A percentile compares a stretch with the other conserved stretches of the same genome.
Conservation (phyloP, 35 echinoderm and acorn worm species). For the Acanthaster planci region DNA sequence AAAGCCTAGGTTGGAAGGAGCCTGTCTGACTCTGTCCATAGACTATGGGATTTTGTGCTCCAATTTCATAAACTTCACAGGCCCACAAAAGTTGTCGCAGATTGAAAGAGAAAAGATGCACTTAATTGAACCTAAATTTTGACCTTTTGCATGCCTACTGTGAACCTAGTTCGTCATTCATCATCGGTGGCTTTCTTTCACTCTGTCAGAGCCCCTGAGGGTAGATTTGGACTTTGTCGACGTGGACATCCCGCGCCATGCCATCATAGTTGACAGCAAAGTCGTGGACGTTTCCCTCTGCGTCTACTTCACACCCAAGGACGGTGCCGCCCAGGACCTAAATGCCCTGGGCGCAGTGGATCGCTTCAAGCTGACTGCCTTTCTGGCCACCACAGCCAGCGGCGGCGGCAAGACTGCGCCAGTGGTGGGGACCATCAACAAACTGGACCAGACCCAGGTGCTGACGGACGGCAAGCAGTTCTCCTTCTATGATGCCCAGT, state of each 20-base stretch:
- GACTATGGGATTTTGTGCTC: too few relatives aligned
- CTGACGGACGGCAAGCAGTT: neutral
- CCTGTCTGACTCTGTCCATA: too few relatives aligned
- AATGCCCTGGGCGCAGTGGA: neutral
- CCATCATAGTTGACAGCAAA: neutral
- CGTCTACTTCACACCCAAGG: conserved; percentile 19
- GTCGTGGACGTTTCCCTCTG: neutral
- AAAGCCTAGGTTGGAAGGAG: too few relatives aligned
- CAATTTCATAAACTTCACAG: too few relatives aligned
- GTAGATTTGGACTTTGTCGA: neutral
- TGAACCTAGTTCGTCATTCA: too few relatives aligned
- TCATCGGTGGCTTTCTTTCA: too few relatives aligned
- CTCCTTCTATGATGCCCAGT: neutral
- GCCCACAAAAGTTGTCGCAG: too few relatives aligned
- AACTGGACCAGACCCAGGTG: neutral
- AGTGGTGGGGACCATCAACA: neutral
- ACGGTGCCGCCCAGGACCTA: conserved; percentile 1
- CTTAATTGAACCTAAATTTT: too few relatives aligned
- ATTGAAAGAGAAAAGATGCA: too few relatives aligned
- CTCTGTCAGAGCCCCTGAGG: neutral
- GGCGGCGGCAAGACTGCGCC: neutral
- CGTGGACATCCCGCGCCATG: conserved; percentile 6
- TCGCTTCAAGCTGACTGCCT: neutral
- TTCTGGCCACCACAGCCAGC: neutral
- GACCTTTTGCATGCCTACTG: too few relatives aligned